Conservation (phyloP, 2,113 vertebrate species). For the Lethenteron reissneri region DNA sequence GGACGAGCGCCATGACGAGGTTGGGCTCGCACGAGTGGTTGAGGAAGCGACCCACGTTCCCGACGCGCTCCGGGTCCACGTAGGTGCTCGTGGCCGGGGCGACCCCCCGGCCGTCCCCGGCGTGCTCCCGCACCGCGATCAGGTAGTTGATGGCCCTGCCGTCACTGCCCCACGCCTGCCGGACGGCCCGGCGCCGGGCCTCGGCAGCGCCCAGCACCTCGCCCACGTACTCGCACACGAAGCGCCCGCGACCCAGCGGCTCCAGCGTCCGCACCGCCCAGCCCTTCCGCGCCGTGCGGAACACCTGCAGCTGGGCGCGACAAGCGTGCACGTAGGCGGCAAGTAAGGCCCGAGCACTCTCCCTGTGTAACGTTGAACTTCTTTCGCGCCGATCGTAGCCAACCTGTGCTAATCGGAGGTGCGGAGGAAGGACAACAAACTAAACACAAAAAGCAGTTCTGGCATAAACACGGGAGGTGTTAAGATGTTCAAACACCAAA, state of each 20-base stretch:
- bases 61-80: constrained; percentile 37
- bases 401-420: too few species aligned
- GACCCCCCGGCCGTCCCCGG: constrained; percentile 14
- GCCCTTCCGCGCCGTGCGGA: constrained; percentile 27
- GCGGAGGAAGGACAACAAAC: too few species aligned
- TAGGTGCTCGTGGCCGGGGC: constrained; percentile 31
- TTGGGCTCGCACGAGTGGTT: constrained; percentile 81
- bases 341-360: too few species aligned
- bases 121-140: constrained; percentile 45
- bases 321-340: too few species aligned
- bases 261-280: constrained; percentile 42
- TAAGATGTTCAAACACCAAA: too few species aligned
- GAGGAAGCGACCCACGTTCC: constrained; percentile 69
- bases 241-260: constrained; percentile 26
- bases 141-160: constrained; percentile 45
- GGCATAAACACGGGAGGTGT: too few species aligned
- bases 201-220: constrained; percentile 43
- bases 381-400: too few species aligned
- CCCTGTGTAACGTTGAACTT: too few species aligned
- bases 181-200: constrained; percentile 23
- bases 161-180: constrained; percentile 15
- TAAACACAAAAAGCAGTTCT: too few species aligned
- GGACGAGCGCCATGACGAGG: constrained; percentile 59
- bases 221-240: constrained; percentile 75
- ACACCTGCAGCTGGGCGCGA: constrained; percentile 30